Base-by-base conservation (phyloP, 2,113 vertebrate species). In the Triplophysa dalaica region DNA sequence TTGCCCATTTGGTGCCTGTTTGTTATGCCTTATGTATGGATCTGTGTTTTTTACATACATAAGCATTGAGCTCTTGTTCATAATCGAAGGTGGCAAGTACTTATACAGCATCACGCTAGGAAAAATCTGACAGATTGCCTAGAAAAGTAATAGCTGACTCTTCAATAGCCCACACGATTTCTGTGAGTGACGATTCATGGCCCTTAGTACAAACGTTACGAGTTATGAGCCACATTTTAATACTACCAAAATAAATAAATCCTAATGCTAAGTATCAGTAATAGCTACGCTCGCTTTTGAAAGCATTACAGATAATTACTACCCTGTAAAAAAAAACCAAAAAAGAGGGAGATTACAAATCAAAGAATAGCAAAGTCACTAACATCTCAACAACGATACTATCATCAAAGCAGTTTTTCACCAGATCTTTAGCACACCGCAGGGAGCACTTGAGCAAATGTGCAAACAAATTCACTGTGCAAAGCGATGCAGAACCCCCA, bases 321-420 rank as follows among this genome's bases (percentile, higher is more conserved):
- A 75, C 22, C 65, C 38, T 38, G 61, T 75, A 61, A 58, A 67
- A 61, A 58, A 67, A 66, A 33, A 70, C 26, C 43, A 19, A 82
- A 78, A 21, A 77, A 65, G 19, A 26, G 58, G 50, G 72, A 16
- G 72, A 66, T 68, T 9, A 64, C 22, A 41, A 70, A 60, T 17
- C 16, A 50, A 58, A 58, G 61, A 61, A 73, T 83, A 45, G 65
- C 79, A 67, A 85, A 88, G 81, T 80, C 64, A 45, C n/a, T 69
- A 58, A 79, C 82, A 85, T 86, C 84, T 88, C 65, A 69, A 62
- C 63, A 52, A 79, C n/a, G 52, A 67, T 61, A 50, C 64, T n/a
- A 33, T 26, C 48, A 56, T 76, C 48, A 76, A 84, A 80, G 66
- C 13, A 17, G 29, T 12, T 54, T 22, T 70, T 67, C 56, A 50